A percentile compares a stretch with the other conserved stretches of the same genome.
Conservation (phyloP, 2,888 invertebrate genomes). For the Anodontia alba region DNA sequence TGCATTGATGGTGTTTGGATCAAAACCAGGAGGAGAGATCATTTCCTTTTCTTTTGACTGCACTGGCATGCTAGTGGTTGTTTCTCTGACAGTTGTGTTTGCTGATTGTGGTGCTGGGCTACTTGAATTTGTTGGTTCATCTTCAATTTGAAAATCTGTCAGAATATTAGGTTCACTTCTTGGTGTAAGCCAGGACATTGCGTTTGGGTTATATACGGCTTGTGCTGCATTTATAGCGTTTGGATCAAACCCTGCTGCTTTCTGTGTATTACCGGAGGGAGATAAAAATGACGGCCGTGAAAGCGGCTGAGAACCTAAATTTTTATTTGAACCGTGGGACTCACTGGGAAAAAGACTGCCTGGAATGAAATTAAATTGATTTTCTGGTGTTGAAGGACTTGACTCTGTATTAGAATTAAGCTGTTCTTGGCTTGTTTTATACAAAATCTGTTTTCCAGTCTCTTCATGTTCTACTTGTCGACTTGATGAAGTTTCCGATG, state of each 20-base stretch:
- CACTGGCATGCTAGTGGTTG: not conserved
- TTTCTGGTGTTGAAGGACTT: not conserved
- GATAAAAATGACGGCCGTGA: not conserved
- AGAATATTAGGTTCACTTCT: not conserved
- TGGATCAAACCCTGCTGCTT: slow-evolving; percentile 35
- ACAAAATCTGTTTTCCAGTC: not conserved
- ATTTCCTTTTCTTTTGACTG: not conserved
- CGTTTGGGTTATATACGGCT: slow-evolving; percentile 43
- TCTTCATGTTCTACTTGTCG: not conserved
- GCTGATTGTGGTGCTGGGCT: not conserved
- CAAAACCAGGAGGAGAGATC: slow-evolving; percentile 19
- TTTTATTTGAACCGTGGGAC: too few relatives aligned
- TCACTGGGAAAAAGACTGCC: slow-evolving; percentile 32
- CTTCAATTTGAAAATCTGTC: not conserved
- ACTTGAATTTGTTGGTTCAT: not conserved
- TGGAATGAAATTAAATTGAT: slow-evolving; percentile 32
- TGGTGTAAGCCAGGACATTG: slow-evolving; percentile 39
- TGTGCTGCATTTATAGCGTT: slow-evolving; percentile 45
- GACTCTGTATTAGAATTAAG: not conserved
- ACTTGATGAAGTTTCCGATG: not conserved
- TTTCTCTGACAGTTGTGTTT: not conserved
- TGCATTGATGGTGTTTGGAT: slow-evolving; percentile 43
- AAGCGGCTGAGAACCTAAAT: not conserved
- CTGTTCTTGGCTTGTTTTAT: not conserved
- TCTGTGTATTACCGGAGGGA: not conserved